These are phyloP conservation scores for Aphelenchoides fujianensis DNA, from an alignment of 1,140 invertebrate genomes.

Conservation along the genomic window DNA sequence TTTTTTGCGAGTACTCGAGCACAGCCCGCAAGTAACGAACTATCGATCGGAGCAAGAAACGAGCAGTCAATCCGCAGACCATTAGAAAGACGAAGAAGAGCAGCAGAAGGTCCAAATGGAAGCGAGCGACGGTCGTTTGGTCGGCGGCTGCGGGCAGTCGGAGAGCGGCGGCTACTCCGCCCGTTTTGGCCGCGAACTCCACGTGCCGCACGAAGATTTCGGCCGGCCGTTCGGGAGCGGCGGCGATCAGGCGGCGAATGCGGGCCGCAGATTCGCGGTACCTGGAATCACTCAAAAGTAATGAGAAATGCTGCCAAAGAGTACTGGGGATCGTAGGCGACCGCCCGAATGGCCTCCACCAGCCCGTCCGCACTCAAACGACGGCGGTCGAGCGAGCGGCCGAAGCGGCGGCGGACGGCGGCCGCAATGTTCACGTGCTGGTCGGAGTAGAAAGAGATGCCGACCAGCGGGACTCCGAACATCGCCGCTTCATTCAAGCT, in stretches of 20 bases:
- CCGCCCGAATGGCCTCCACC: not conserved
- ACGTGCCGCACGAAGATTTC: not conserved
- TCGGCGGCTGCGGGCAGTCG: not conserved
- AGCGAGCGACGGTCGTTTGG: not conserved
- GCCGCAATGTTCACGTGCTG: not conserved
- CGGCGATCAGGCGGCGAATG: not conserved
- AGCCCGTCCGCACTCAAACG: not conserved
- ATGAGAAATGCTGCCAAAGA: not conserved
- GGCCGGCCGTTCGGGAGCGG: not conserved
- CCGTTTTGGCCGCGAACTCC: not conserved
- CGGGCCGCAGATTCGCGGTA: not conserved
- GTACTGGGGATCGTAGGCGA: not conserved
- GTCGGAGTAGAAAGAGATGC: not conserved
- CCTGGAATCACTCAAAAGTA: not conserved
- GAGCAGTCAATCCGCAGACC: too few species aligned
- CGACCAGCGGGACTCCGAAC: constrained; percentile 15
- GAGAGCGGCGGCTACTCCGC: not conserved
- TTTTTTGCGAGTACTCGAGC: too few species aligned
- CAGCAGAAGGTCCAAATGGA: not conserved
- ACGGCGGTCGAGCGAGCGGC: not conserved
- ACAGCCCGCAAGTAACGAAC: too few species aligned
- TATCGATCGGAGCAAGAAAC: too few species aligned
- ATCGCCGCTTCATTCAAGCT: constrained; percentile 4
- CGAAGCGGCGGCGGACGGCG: not conserved
- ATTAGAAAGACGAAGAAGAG: too few species aligned